Evolutionary conservation across 2,113 vertebrate genomes (phyloP), one percentile per base, ranked within the genome.

Genomic region (Propithecus coquereli): DNA sequence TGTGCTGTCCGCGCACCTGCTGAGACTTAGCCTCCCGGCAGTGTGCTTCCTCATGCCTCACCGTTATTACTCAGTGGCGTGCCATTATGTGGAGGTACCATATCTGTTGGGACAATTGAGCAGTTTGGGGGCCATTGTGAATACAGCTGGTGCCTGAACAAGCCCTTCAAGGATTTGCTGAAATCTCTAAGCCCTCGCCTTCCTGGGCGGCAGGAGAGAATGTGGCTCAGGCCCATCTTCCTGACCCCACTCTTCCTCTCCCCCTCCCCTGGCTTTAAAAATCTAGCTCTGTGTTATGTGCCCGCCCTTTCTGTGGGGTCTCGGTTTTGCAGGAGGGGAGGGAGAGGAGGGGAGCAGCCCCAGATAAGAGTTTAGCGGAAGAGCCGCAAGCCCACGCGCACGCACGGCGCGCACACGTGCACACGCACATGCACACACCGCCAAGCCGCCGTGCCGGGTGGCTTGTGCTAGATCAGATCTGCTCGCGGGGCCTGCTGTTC

Each of bases 41-140:
- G 73, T 0, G 73, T 32, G 23, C 16, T 16, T 4, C 5, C 14
- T 4, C 43, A 30, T 3, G 27, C 13, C 27, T 59, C 65, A 20
- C 57, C n/a, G 47, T n/a, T 70, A 22, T 8, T 0, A 30, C 76
- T 32, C 6, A 22, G 68, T 45, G 73, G 47, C 59, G 8, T 16
- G 14, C 3, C 6, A 13, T 6, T 5, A 45, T 40, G 57, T 50
- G 50, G 12, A 23, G 5, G 5, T 13, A 8, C 18, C 54, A 3
- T 20, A 23, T 4, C 16, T 18, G 22, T 10, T 1, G 2, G 50
- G 14, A 13, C 47, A 76, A n/a, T 3, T 6, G 43, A 45, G 63
- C 40, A 13, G 1, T 34, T 45, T 12, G 4, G 3, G 45, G 50
- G n/a, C 32, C 17, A 0, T 8, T 7, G 12, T 17, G 30, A n/a